A percentile compares a stretch with the other conserved stretches of the same genome.
These are phyloP conservation scores for Carpatolechia fugitivella DNA, from an alignment of 2,888 invertebrate genomes.

Conservation along the genomic window DNA sequence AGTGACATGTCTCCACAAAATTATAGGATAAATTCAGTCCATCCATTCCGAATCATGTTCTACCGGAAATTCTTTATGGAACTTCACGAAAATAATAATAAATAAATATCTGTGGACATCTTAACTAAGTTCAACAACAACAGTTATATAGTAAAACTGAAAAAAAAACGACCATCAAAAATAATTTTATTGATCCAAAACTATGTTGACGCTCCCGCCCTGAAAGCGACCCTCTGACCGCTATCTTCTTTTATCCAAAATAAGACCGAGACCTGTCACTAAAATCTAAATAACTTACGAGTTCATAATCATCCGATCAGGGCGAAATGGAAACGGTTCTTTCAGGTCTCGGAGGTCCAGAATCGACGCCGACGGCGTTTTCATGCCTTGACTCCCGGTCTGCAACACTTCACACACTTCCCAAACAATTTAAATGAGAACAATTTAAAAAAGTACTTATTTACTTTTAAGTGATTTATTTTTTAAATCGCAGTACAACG, in stretches of 20 bases:
- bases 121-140: too few species aligned
- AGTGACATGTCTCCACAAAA: too few species aligned
- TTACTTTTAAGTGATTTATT: neutral
- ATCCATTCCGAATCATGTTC: too few species aligned
- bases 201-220: too few species aligned
- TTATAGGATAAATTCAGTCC: too few species aligned
- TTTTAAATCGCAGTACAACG: conserved; percentile 22
- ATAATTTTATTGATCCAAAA: too few species aligned
- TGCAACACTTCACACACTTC: conserved; percentile 17
- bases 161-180: too few species aligned
- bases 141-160: too few species aligned
- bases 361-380: conserved; percentile 30
- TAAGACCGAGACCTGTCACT: neutral
- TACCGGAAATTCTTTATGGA: too few species aligned
- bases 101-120: too few species aligned
- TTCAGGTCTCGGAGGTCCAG: conserved; percentile 23
- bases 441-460: neutral
- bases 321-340: conserved; percentile 23
- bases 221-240: neutral
- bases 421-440: conserved; percentile 1
- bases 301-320: conserved; percentile 44
- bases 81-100: too few species aligned
- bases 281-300: too few species aligned
- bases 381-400: conserved; percentile 41
- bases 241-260: neutral